Evolutionary conservation across 30 jellyfish, hydroid and myxozoan genomes (phyloP).

Genomic region (Aurelia coerulea): DNA sequence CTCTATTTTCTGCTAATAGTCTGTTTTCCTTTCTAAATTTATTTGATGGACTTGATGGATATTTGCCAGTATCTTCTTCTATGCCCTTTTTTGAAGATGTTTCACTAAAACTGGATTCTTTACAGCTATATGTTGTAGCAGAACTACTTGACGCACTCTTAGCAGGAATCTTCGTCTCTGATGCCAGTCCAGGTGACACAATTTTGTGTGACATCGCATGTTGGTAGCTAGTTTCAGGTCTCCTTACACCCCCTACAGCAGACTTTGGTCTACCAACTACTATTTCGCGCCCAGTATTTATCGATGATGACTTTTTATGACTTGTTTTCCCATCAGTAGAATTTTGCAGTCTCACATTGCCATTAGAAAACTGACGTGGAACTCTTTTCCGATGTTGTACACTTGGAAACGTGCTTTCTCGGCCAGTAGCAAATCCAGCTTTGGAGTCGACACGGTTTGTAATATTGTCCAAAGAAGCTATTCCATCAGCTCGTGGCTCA

Average conservation of each 20-base stretch:
- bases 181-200: neutral
- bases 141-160: neutral
- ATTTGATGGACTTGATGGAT: neutral
- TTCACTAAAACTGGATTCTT: neutral
- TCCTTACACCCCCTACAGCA: conserved; percentile 60
- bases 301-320: neutral
- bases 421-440: neutral
- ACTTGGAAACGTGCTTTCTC: neutral
- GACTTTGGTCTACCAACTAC: conserved; percentile 79
- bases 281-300: conserved; percentile 12
- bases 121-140: neutral
- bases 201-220: neutral
- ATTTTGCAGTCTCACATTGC: no score
- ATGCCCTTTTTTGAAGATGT: no score
- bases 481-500: neutral
- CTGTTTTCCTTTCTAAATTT: neutral
- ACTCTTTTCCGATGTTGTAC: neutral
- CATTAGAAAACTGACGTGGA: no score
- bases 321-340: neutral
- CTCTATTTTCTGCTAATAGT: neutral
- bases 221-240: conserved; percentile 16
- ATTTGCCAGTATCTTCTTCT: neutral
- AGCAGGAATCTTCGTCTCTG: neutral
- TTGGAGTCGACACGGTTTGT: neutral
- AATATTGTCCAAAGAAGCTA: neutral